phyloP scores from a whole-genome alignment of 2,888 invertebrate genomes.

The Xestobium rufovillosum region DNA sequence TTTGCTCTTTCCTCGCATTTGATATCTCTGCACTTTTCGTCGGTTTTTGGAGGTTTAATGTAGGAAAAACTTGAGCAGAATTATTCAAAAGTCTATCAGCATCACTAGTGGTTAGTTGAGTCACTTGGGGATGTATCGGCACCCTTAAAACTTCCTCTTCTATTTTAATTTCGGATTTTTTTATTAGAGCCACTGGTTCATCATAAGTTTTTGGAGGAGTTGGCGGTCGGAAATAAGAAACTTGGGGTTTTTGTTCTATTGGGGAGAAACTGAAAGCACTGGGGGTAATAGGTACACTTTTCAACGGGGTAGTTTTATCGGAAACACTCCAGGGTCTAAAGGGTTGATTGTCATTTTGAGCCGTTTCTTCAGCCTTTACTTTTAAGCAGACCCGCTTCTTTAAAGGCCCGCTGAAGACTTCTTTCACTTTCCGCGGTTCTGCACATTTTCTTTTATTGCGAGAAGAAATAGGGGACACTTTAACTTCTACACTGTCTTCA shows the following conservation, averaged over 20 bases:
- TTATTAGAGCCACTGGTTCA: constrained; percentile 31
- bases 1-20: constrained; percentile 49
- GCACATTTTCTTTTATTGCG: constrained; percentile 60
- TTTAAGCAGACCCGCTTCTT: constrained; percentile 64
- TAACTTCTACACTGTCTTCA: constrained; percentile 59
- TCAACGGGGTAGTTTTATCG: constrained; percentile 11
- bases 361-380: constrained; percentile 31
- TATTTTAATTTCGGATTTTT: constrained; percentile 23
- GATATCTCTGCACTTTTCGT: constrained; percentile 8
- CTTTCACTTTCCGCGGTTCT: constrained; percentile 57
- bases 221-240: constrained; percentile 35
- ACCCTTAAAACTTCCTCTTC: constrained; percentile 25
- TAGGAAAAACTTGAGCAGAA: constrained; percentile 35
- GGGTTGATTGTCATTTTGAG: constrained; percentile 43
- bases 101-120: constrained; percentile 29
- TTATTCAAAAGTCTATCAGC: constrained; percentile 33
- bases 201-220: constrained; percentile 25
- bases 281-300: constrained; percentile 12
- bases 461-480: constrained; percentile 51
- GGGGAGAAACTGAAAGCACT: constrained; percentile 21
- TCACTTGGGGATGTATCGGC: constrained; percentile 33
- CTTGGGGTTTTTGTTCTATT: constrained; percentile 22
- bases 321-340: constrained; percentile 61
- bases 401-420: constrained; percentile 49
- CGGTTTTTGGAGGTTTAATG: constrained; percentile 20